These are phyloP conservation scores for Microplitis deprimator DNA, from an alignment of 2,888 invertebrate genomes.

Conservation along the genomic window DNA sequence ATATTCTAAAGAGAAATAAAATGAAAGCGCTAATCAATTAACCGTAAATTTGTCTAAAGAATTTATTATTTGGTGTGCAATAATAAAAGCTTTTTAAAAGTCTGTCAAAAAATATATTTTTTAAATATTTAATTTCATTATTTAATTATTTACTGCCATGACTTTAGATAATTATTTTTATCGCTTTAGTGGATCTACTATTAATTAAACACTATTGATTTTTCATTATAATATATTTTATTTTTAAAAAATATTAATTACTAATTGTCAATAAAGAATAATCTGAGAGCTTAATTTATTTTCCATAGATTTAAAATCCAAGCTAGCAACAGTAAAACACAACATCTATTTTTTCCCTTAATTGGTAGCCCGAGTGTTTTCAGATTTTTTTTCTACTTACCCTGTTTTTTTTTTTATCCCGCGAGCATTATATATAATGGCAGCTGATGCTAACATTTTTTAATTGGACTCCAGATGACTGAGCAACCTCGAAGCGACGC, in stretches of 20 bases:
- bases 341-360: constrained; percentile 44
- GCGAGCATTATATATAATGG: background rate
- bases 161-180: too few species aligned
- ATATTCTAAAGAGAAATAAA: constrained; percentile 4
- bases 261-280: too few species aligned
- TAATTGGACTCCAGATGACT: constrained; percentile 28
- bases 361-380: constrained; percentile 47
- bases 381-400: background rate
- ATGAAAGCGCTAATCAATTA: background rate
- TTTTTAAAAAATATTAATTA: too few species aligned
- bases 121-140: too few species aligned
- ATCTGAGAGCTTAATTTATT: background rate
- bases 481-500: constrained; percentile 1
- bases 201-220: too few species aligned
- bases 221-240: too few species aligned
- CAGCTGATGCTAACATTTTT: constrained; percentile 30
- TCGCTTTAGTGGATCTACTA: too few species aligned
- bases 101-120: too few species aligned
- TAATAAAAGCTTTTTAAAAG: too few species aligned
- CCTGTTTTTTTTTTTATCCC: constrained; percentile 13
- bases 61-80: too few species aligned
- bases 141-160: too few species aligned
- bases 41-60: background rate
- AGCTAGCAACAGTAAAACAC: background rate
- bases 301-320: background rate